Evolutionary conservation across 2,797 vertebrate genomes (phyloP).

Genomic region (Podarcis lilfordi): DNA sequence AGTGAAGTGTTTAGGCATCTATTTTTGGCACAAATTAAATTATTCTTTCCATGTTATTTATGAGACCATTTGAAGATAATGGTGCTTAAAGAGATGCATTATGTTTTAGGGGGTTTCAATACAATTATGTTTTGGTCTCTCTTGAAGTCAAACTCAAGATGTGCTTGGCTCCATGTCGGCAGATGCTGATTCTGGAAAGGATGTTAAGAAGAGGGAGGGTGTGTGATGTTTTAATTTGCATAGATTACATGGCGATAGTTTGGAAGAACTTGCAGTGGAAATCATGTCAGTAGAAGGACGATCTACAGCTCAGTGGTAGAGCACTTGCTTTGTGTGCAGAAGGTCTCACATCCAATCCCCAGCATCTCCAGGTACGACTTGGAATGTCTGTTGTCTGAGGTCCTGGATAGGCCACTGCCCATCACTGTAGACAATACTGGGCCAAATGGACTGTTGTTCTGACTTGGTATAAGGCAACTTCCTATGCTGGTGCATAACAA

Average conservation of each 20-base stretch:
- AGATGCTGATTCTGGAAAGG: not conserved
- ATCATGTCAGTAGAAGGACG: not conserved
- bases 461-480: too few species aligned
- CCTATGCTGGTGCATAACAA: not conserved
- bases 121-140: slow-evolving; percentile 6
- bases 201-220: not conserved
- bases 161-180: not conserved
- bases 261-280: not conserved
- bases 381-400: too few species aligned
- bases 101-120: not conserved
- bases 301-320: too few species aligned
- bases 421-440: too few species aligned
- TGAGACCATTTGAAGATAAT: slow-evolving; percentile 18
- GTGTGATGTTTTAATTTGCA: not conserved
- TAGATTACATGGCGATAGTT: not conserved
- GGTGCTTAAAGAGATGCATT: slow-evolving; percentile 9
- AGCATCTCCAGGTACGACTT: too few species aligned
- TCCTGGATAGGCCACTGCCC: too few species aligned
- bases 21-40: slow-evolving; percentile 9
- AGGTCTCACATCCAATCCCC: too few species aligned
- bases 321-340: too few species aligned
- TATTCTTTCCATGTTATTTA: slow-evolving; percentile 25
- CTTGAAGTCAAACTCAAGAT: not conserved
- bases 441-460: too few species aligned
- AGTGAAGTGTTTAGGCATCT: not conserved